phyloP scores from a whole-genome alignment of 1,140 invertebrate genomes.

The Pantala flavescens region DNA sequence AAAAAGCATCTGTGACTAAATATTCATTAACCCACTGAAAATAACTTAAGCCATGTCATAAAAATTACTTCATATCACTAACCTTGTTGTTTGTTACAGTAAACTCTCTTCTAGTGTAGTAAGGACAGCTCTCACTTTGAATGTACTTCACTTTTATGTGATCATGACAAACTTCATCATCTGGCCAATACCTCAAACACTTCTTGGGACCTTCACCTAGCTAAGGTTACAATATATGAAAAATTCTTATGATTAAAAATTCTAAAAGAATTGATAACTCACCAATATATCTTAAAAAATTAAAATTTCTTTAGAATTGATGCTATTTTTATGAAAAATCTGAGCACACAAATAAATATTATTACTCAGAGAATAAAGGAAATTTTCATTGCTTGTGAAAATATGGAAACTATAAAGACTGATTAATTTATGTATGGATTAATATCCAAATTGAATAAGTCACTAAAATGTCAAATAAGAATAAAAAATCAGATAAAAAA shows the following conservation, averaged over 20 bases:
- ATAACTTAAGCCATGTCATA: neutral
- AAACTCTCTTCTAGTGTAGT: constrained; percentile 74
- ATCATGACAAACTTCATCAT: constrained; percentile 70
- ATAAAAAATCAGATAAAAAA: too few relatives aligned
- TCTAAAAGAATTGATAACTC: constrained; percentile 17
- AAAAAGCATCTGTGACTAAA: neutral
- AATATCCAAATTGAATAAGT: too few relatives aligned
- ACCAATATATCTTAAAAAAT: too few relatives aligned
- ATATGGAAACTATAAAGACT: too few relatives aligned
- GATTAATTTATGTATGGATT: too few relatives aligned
- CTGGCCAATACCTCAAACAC: constrained; percentile 87
- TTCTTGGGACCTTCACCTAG: constrained; percentile 58
- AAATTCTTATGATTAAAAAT: constrained; percentile 17
- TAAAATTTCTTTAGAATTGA: too few relatives aligned
- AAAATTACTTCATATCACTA: constrained; percentile 22
- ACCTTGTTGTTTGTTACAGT: constrained; percentile 69
- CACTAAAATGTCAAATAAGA: too few relatives aligned
- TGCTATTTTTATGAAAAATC: too few relatives aligned
- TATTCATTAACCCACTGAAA: neutral
- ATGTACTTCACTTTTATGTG: constrained; percentile 76
- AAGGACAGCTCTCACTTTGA: constrained; percentile 76
- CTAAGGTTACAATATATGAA: constrained; percentile 32
- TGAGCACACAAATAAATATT: too few relatives aligned
- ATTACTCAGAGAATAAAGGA: too few relatives aligned
- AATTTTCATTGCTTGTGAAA: too few relatives aligned